Evolutionary conservation across 2,113 vertebrate genomes (phyloP), one percentile per base, ranked within the genome.

Genomic region (Ophiodon elongatus): DNA sequence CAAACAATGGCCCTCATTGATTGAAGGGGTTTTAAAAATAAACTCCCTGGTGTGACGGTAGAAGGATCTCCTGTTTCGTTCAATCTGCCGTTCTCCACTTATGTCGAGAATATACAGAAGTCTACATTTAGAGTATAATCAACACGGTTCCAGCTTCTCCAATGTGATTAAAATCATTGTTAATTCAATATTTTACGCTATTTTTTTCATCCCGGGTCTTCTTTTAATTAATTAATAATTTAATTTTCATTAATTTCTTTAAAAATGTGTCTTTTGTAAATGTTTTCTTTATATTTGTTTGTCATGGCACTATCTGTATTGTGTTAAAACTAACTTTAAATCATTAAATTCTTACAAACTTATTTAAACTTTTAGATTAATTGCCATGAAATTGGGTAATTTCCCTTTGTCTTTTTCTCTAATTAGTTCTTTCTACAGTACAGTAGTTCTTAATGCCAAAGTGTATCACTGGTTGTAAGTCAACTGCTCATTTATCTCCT

Each of bases 21-120:
- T 85, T 43, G 17, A 77, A 6, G 68, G 37, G 15, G n/a, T 21
- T 89, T 90, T 87, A 87, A 89, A 90, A 88, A 87, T 88, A 88
- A 83, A 84, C 66, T 73, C 25, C 25, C 47, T 2, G 19, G 29
- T 65, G 70, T 70, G 85, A 76, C 33, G 47, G 50, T 29, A 27
- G 62, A 54, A n/a, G 59, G 65, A 71, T 57, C 27, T 76, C 68
- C 47, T 77, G 35, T 47, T 29, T 69, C 45, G 57, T 9, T 43
- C 15, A 35, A 3, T 62, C 10, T 21, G 17, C 8, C 25, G 21
- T 56, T 56, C 47, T 50, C 23, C 54, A 25, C n/a, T 25, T 27
- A 27, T 45, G 37, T 75, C 37, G 43, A 41, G 45, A 50, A 13
- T 29, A 9, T 1, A 19, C 11, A 31, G 39, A 11, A 59, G 21